phyloP scores from a whole-genome alignment of 2,797 vertebrate genomes.

The Menidia menidia region DNA sequence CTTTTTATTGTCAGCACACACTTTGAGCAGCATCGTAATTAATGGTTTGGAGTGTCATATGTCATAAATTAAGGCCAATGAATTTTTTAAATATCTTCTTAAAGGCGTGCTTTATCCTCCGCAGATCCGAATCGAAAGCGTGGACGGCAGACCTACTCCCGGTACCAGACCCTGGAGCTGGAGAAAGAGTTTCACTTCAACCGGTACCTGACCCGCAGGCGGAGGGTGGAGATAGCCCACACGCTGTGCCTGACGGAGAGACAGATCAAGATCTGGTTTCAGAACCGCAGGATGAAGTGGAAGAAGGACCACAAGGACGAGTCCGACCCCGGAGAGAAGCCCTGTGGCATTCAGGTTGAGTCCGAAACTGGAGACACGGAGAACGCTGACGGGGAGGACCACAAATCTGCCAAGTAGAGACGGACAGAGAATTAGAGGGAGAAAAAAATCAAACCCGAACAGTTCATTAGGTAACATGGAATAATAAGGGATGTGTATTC shows the following conservation, averaged over 20 bases:
- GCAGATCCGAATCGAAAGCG: constrained; percentile 89
- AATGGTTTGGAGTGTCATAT: neutral
- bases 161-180: constrained; percentile 95
- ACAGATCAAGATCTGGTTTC: constrained; percentile 96
- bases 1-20: constrained; percentile 26
- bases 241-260: constrained; percentile 94
- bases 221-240: constrained; percentile 93
- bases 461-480: neutral
- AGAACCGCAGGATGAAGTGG: constrained; percentile 94
- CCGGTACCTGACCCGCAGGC: constrained; percentile 94
- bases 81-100: neutral
- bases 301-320: constrained; percentile 91
- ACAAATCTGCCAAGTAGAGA: constrained; percentile 71
- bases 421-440: constrained; percentile 50
- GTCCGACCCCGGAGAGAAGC: constrained; percentile 33
- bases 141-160: constrained; percentile 93
- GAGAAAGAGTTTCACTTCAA: constrained; percentile 98
- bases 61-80: neutral
- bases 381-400: constrained; percentile 12
- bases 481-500: constrained; percentile 8
- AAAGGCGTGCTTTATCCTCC: constrained; percentile 20
- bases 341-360: constrained; percentile 31
- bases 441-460: constrained; percentile 9
- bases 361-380: constrained; percentile 24
- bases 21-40: constrained; percentile 6